phyloP scores from a whole-genome alignment of 1,140 invertebrate species.

The Ceratoteleas bidentatus region DNA sequence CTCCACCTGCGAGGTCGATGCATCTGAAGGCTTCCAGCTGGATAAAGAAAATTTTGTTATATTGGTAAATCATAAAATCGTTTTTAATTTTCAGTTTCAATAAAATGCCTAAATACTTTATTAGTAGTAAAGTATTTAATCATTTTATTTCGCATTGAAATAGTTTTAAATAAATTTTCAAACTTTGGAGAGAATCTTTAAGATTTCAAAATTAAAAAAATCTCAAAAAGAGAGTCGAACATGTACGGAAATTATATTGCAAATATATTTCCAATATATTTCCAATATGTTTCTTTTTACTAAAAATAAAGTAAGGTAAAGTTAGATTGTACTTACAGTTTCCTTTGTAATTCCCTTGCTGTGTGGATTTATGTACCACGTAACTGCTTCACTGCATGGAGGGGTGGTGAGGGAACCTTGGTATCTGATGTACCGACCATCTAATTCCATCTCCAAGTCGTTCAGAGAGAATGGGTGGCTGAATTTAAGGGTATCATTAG shows the following conservation, averaged over 20 bases:
- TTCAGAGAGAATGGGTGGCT: neutral
- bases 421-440: neutral
- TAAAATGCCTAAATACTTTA: too few relatives aligned
- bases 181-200: too few relatives aligned
- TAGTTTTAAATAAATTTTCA: too few relatives aligned
- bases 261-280: neutral
- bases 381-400: conserved; percentile 33
- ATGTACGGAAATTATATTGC: neutral
- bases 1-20: too few relatives aligned
- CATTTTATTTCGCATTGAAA: too few relatives aligned
- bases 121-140: too few relatives aligned
- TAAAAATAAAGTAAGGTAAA: neutral
- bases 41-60: too few relatives aligned
- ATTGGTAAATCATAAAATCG: too few relatives aligned
- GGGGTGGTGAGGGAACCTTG: conserved; percentile 18
- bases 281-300: neutral
- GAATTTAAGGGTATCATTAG: neutral
- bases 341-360: neutral
- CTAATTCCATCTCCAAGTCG: neutral
- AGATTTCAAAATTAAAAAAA: too few relatives aligned
- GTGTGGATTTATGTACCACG: conserved; percentile 18
- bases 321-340: neutral
- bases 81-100: too few relatives aligned
- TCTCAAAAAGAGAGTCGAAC: too few relatives aligned
- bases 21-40: too few relatives aligned